phyloP scores from a whole-genome alignment of 2,888 invertebrate genomes.

The Stenolophus ochropezus region DNA sequence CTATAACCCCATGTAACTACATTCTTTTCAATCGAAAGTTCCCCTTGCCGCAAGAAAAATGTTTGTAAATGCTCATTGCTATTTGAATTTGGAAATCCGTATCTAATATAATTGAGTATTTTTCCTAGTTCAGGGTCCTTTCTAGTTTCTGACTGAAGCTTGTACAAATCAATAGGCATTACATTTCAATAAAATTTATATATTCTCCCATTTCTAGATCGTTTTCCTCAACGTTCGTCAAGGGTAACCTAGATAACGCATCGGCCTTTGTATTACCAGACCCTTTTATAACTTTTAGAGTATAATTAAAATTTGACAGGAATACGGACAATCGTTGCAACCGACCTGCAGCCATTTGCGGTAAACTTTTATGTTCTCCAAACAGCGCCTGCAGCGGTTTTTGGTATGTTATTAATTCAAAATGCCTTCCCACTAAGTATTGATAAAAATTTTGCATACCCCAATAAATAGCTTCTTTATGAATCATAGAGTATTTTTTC shows the following conservation, averaged over 20 bases:
- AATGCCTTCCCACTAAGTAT: slow-evolving; percentile 67
- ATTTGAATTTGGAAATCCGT: neutral
- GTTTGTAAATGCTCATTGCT: neutral
- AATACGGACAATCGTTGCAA: slow-evolving; percentile 66
- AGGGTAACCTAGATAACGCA: slow-evolving; percentile 58
- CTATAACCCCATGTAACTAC: slow-evolving; percentile 58
- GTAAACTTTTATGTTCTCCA: slow-evolving; percentile 66
- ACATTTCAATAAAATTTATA: neutral
- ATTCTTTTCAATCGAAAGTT: neutral
- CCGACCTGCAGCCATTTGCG: slow-evolving; percentile 67
- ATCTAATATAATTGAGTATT: neutral
- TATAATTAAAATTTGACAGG: slow-evolving; percentile 61
- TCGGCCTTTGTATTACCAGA: slow-evolving; percentile 56
- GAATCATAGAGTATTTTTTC: slow-evolving; percentile 66
- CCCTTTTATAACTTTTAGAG: slow-evolving; percentile 60
- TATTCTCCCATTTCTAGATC: neutral
- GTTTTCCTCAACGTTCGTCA: neutral
- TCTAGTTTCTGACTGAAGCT: neutral
- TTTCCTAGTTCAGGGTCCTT: neutral
- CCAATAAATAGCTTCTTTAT: slow-evolving; percentile 68
- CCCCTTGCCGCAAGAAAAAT: neutral
- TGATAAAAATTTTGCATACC: slow-evolving; percentile 67
- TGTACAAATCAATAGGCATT: neutral
- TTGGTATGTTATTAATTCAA: slow-evolving; percentile 66
- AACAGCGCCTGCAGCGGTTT: slow-evolving; percentile 66